phyloP scores from a whole-genome alignment of 2,888 invertebrate species.

The Rhingia rostrata region DNA sequence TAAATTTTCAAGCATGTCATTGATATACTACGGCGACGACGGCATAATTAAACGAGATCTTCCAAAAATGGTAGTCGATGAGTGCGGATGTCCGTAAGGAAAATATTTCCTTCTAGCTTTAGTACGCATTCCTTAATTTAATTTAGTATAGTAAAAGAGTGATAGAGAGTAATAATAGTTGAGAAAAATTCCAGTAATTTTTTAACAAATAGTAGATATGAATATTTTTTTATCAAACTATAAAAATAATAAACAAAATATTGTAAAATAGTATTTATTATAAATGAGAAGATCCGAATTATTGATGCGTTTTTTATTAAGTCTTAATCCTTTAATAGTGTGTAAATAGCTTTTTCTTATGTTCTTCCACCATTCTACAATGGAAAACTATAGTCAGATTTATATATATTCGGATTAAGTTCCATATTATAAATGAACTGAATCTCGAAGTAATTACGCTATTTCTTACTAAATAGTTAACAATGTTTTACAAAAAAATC shows the following conservation, averaged over 20 bases:
- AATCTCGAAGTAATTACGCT: no score
- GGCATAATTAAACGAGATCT: constrained; percentile 95
- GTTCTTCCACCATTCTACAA: no score
- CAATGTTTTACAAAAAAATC: no score
- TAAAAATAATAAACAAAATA: constrained; percentile 25
- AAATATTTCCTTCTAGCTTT: neutral
- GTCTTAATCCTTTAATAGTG: no score
- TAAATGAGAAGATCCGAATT: no score
- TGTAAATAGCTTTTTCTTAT: no score
- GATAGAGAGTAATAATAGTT: constrained; percentile 21
- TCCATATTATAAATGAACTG: no score
- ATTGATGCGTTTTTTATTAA: no score
- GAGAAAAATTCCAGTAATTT: constrained; percentile 28
- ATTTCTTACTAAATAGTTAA: no score
- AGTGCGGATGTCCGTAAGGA: constrained; percentile 94
- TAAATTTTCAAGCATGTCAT: constrained; percentile 95
- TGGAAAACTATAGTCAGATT: no score
- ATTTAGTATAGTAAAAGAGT: constrained; percentile 43
- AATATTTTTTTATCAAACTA: constrained; percentile 59
- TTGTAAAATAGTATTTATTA: constrained; percentile 31
- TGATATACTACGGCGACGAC: constrained; percentile 94
- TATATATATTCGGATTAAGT: no score
- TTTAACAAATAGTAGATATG: constrained; percentile 46
- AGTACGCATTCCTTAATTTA: neutral
- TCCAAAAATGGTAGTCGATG: constrained; percentile 97